Percentiles rank a stretch among this genome's conserved stretches.
Conservation (phyloP, 2,113 vertebrate genomes). For the Mustelus asterias region DNA sequence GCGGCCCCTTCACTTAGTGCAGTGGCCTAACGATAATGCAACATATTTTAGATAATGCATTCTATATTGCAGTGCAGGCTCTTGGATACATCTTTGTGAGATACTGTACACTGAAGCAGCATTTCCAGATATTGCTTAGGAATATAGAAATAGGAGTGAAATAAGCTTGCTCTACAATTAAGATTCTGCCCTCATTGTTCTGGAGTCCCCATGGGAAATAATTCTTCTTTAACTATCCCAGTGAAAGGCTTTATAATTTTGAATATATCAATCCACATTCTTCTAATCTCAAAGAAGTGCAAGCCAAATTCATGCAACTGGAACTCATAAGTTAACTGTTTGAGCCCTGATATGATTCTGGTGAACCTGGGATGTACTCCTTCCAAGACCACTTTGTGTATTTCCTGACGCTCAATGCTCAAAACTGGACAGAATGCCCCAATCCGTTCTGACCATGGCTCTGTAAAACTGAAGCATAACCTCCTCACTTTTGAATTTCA, state of each 20-base stretch:
- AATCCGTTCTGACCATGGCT: neutral
- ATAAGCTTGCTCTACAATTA: neutral
- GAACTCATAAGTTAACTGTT: no score
- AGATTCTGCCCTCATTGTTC: neutral
- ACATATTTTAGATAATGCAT: conserved; percentile 47
- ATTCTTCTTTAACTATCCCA: neutral
- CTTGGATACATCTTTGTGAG: neutral
- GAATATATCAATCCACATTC: neutral
- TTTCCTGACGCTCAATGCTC: neutral
- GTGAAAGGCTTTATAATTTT: neutral
- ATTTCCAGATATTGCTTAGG: neutral
- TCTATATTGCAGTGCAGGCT: neutral
- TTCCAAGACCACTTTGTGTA: neutral
- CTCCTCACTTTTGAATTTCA: neutral
- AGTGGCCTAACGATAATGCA: conserved; percentile 46
- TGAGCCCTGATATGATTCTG: neutral
- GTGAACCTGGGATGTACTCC: neutral
- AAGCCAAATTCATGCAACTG: no score
- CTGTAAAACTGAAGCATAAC: neutral
- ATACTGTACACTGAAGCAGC: neutral
- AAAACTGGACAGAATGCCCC: neutral
- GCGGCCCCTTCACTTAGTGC: conserved; percentile 46
- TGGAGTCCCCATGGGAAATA: neutral
- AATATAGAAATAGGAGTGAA: neutral
- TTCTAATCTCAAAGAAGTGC: neutral